Evolutionary conservation across 2,797 vertebrate species (phyloP), one percentile per base, ranked within the genome.

Genomic region (Onychomys arenicola): DNA sequence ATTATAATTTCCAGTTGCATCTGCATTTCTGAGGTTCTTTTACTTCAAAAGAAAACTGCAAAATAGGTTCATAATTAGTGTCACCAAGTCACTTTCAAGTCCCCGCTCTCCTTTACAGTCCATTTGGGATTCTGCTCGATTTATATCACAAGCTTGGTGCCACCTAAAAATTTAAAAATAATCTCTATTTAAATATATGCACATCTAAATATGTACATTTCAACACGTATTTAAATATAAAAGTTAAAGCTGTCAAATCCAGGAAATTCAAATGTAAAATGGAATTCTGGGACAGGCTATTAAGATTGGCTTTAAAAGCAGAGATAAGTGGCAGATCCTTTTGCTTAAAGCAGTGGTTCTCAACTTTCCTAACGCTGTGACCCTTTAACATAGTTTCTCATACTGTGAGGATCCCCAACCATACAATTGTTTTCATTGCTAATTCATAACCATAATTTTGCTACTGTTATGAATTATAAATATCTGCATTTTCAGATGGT

Each of bases 221-320:
- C 90, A 93, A 89, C 71, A 65, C n/a, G 19, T 9, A 86, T 89
- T 93, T 92, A 96, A 90, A 96, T 93, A 96, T 75, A 93, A 67
- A 82, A 43, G 85, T 97, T 95, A 96, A 92, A 90, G 37, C 52
- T 97, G 63, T 90, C 57, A 67, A 76, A 89, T 91, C 69, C 37
- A 90, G 78, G 78, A 94, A 96, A 97, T 92, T 89, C 71, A 93
- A 86, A 86, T 94, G 65, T 67, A 88, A 97, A 95, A 67, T 92
- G 57, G 67, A 65, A 1, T 93, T 96, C 77, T 92, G 84, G 90
- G 69, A 55, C 23, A 61, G 83, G 57, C 63, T 95, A 85, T 97
- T 93, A 94, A 96, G 90, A 91, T 19, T 29, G 93, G 29, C 49
- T 95, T 37, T 34, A 65, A 78, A 82, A 89, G 78, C 55, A 95